Evolutionary conservation across 2,888 invertebrate genomes (phyloP), one percentile per base, ranked within the genome.

Genomic region (Acronicta aceris): DNA sequence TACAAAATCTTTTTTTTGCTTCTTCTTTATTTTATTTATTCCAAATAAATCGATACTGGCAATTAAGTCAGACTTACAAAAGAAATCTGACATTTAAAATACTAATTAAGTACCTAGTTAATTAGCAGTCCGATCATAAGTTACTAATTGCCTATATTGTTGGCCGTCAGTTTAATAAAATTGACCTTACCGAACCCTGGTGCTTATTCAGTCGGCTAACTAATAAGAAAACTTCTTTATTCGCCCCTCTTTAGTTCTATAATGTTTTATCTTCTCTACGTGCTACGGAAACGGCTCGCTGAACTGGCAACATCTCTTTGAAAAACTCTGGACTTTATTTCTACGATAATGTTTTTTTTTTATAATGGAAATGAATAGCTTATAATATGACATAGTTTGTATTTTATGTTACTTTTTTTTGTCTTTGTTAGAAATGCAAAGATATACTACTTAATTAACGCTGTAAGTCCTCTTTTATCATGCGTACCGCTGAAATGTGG

Each of bases 221-320:
- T 74, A 71, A 74, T 71, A 71, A 71, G 59, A 71, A 65, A 71
- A 71, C 42, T 71, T 74, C 42, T 74, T 74, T 60, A 68, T 65
- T 74, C 56, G 46, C 45, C 36, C 42, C 52, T 63, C 55, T 59
- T 62, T 74, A 71, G 71, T 65, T 71, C 43, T 45, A 59, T 52
- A 61, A 68, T 72, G 72, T 65, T 72, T 73, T 73, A 65, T 70
- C 41, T 65, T 15, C 8, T 54, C 40, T 60, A 73, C 72, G 72
- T 72, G 74, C 57, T 59, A 41, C 41, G 53, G 33, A 52, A 57
- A 73, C 62, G 69, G 73, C 42, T 73, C 58, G 69, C 15, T 69
- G 69, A 69, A 48, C 74, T 62, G 69, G 61, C 62, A 70, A 66
- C 71, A 61, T 51, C 61, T 66, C 66, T 66, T 71, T 70, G 66